Conservation (phyloP, 2,888 invertebrate genomes). For the Eupithecia inturbata region DNA sequence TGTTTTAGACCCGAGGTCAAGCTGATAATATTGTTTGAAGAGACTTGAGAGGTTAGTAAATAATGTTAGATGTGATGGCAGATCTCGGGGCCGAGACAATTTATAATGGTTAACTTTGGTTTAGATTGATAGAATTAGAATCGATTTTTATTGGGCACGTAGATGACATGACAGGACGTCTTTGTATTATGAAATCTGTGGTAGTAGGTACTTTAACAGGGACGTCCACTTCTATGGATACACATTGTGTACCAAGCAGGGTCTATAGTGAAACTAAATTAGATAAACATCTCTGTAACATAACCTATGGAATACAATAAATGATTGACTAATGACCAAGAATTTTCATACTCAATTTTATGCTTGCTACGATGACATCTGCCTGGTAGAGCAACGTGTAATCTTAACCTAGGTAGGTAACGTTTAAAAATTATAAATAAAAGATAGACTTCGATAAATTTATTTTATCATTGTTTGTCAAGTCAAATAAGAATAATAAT, state of each 20-base stretch:
- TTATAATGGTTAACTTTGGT: not conserved
- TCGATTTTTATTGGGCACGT: not conserved
- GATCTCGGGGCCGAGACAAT: not conserved
- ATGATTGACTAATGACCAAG: no score
- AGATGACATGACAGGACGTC: not conserved
- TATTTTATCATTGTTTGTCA: conserved; percentile 1
- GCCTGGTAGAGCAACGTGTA: not conserved
- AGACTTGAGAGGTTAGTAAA: not conserved
- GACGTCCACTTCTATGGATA: no score
- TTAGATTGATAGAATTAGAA: not conserved
- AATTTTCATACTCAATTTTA: not conserved
- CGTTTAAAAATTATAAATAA: not conserved
- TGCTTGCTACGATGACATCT: not conserved
- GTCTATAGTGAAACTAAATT: no score
- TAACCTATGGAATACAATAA: no score
- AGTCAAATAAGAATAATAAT: not conserved
- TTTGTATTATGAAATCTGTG: not conserved
- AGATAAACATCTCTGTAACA: no score
- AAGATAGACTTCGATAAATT: not conserved
- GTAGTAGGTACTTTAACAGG: no score
- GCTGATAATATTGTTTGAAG: not conserved
- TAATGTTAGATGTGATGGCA: not conserved
- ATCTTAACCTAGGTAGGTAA: not conserved
- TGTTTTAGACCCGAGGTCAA: not conserved
- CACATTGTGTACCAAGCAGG: no score